Conservation (phyloP, 1,140 invertebrate genomes). For the Danaus melanippus region DNA sequence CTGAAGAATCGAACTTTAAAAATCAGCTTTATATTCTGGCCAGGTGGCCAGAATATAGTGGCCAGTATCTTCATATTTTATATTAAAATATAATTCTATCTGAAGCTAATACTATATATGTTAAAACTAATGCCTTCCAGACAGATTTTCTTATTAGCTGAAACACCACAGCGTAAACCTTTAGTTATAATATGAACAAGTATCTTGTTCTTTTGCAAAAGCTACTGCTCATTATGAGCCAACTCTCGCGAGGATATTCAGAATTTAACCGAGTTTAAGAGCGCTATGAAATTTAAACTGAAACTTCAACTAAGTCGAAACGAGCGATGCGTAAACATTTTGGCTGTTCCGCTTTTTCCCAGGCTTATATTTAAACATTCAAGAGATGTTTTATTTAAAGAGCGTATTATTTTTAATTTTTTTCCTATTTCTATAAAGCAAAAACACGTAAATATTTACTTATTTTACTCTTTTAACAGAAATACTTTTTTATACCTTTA, state of each 20-base stretch:
- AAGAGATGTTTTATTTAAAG: constrained; percentile 3
- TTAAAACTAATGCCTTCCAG: too few relatives aligned
- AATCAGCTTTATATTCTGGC: too few relatives aligned
- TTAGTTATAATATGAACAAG: too few relatives aligned
- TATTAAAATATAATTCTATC: too few relatives aligned
- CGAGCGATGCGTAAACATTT: constrained; percentile 42
- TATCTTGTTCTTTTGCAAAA: too few relatives aligned
- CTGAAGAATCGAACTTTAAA: too few relatives aligned
- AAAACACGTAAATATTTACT: constrained; percentile 1
- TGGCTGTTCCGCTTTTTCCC: constrained; percentile 11
- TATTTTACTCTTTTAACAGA: background rate
- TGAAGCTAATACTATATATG: too few relatives aligned
- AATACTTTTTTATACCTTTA: too few relatives aligned
- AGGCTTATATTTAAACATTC: constrained; percentile 13
- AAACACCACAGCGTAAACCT: too few relatives aligned
- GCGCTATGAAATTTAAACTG: constrained; percentile 55
- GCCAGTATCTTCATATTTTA: too few relatives aligned
- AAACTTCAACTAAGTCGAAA: constrained; percentile 40
- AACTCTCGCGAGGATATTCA: constrained; percentile 30
- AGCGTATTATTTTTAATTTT: background rate
- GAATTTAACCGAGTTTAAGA: constrained; percentile 51
- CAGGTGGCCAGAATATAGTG: too few relatives aligned
- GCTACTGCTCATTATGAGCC: constrained; percentile 35
- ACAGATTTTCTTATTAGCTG: too few relatives aligned
- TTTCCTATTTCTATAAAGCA: constrained; percentile 2